phyloP scores from a whole-genome alignment of 2,888 invertebrate genomes.

The Ommatoiulus sabulosus region DNA sequence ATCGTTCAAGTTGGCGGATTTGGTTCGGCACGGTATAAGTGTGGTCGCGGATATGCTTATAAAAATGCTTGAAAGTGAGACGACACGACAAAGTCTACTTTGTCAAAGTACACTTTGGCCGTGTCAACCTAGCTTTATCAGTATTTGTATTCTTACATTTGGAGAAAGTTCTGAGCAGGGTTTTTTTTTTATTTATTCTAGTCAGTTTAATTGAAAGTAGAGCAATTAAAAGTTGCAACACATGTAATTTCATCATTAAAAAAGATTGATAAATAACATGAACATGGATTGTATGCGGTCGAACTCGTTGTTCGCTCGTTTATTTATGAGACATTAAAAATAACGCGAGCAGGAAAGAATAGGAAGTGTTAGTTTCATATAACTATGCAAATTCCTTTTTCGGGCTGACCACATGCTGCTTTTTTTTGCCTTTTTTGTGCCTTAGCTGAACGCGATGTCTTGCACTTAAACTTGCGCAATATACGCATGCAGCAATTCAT shows the following conservation, averaged over 20 bases:
- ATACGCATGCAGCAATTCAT: not conserved
- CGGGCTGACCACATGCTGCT: not conserved
- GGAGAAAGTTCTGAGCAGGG: not conserved
- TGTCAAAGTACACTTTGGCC: no score
- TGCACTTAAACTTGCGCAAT: slow-evolving; percentile 8
- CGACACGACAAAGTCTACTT: no score
- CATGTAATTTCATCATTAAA: not conserved
- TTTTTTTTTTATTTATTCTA: not conserved
- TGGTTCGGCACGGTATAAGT: no score
- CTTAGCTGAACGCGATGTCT: not conserved
- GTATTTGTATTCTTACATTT: not conserved
- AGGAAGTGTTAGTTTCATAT: slow-evolving; percentile 5
- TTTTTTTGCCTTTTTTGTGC: not conserved
- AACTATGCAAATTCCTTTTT: not conserved
- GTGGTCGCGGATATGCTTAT: no score
- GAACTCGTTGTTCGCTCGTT: not conserved
- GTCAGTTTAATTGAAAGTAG: not conserved
- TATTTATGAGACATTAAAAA: not conserved
- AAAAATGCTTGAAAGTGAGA: no score
- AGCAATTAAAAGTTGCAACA: not conserved
- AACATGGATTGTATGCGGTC: no score
- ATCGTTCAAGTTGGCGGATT: no score
- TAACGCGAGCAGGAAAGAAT: not conserved
- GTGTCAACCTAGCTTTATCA: no score
- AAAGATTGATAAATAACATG: not conserved